Evolutionary conservation across 2,888 invertebrate genomes (phyloP), one percentile per base, ranked within the genome.

Genomic region (Chrysodeixis includens): DNA sequence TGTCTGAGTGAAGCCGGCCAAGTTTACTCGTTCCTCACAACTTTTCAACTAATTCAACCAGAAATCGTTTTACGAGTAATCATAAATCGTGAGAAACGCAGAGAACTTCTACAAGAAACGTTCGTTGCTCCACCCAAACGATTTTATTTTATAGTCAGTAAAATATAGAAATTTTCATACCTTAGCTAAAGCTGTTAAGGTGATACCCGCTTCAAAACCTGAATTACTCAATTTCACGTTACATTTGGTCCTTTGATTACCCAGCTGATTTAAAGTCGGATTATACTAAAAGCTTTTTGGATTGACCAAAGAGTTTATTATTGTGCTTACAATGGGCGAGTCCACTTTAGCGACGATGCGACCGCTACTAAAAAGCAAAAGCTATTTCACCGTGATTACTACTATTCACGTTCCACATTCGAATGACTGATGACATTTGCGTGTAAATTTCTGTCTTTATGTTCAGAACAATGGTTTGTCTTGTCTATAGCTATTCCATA

Each of bases 1-100:
- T 78, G 78, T 75, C 71, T 72, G 59, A 74, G 68, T 66, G 59
- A 62, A 66, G 68, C 71, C 65, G 30, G 56, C 68, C 62, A 90
- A 91, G 86, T 91, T 86, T 77, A 81, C 79, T 81, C 86, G 87
- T 92, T 86, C 85, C 81, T 93, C 91, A 88, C 79, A 92, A 92
- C 88, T 93, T 88, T 80, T 76, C 82, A 87, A 87, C 88, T 88
- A 89, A 91, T 89, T 90, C 89, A 87, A 86, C 88, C 87, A 86
- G 86, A 87, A 89, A 87, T 83, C 82, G 79, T 88, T 89, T 90
- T 89, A 90, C 87, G 87, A 83, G 87, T 87, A 82, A 87, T 89
- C 88, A 89, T 92, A 93, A 92, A 92, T 92, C 87, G 84, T 82
- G 73, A 69, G 81, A 80, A 86, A 83, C 81, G 83, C 56, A 63